Conservation (phyloP, 2,888 invertebrate genomes). For the Polyploca ridens region DNA sequence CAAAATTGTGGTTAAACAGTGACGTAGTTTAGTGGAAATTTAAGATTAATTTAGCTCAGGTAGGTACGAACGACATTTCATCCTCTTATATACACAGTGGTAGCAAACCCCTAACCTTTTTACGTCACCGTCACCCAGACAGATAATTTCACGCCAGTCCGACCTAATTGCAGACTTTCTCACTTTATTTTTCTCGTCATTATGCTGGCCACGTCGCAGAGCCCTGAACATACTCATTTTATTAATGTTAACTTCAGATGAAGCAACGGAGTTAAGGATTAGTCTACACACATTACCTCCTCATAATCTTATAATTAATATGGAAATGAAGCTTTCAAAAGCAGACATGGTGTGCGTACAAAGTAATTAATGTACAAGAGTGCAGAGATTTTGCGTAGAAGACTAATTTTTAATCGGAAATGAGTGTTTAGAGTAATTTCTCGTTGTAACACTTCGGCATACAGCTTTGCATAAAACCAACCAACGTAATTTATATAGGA, state of each 20-base stretch:
- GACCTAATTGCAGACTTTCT: neutral
- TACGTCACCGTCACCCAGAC: neutral
- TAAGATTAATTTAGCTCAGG: too few relatives aligned
- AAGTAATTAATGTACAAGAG: neutral
- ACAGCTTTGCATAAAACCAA: neutral
- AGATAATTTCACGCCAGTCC: neutral
- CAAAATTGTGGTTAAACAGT: too few relatives aligned
- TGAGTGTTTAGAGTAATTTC: neutral
- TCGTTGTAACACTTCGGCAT: neutral
- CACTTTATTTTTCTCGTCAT: slow-evolving; percentile 1
- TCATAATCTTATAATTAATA: slow-evolving; percentile 2
- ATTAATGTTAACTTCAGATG: neutral
- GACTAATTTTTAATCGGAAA: neutral
- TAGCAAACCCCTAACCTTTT: too few relatives aligned
- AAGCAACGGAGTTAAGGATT: neutral
- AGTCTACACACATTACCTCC: slow-evolving; percentile 4
- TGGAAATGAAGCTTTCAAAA: neutral
- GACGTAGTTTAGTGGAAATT: too few relatives aligned
- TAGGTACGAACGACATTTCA: too few relatives aligned
- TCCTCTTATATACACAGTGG: neutral
- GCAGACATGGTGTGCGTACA: slow-evolving; percentile 4
- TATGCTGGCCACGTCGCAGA: neutral
- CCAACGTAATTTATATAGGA: too few relatives aligned
- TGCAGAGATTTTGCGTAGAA: neutral
- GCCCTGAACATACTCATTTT: slow-evolving; percentile 1